These are phyloP conservation scores for Anagyrus pseudococci DNA, from an alignment of 2,888 invertebrate species.

Conservation along the genomic window DNA sequence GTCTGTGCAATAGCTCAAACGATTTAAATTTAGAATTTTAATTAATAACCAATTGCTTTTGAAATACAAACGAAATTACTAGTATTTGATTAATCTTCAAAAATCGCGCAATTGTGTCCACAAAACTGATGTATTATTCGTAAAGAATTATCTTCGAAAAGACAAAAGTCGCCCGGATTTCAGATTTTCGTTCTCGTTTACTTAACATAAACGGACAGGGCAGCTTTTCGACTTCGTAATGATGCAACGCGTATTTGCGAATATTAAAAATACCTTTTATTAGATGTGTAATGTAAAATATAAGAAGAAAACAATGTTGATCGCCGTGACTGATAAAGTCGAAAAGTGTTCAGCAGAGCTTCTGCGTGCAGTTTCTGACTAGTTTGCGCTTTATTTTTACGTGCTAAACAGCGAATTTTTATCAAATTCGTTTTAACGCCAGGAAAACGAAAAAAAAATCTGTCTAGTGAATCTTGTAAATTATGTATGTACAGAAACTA, in stretches of 20 bases:
- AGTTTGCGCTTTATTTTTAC: slow-evolving; percentile 16
- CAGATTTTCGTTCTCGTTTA: neutral
- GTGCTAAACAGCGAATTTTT: slow-evolving; percentile 11
- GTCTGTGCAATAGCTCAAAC: no score
- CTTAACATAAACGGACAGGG: neutral
- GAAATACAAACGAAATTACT: no score
- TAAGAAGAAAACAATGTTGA: slow-evolving; percentile 3
- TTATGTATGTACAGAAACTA: slow-evolving; percentile 16
- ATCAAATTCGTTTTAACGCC: neutral
- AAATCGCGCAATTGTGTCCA: no score
- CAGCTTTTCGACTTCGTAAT: slow-evolving; percentile 17
- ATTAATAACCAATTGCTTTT: no score
- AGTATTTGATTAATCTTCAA: no score
- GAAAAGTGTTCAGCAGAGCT: slow-evolving; percentile 13
- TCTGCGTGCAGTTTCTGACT: slow-evolving; percentile 22
- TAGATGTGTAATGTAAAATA: slow-evolving; percentile 2
- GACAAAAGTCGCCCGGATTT: neutral
- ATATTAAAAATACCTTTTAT: neutral
- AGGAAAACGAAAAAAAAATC: neutral
- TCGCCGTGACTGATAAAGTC: slow-evolving; percentile 19
- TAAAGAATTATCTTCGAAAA: no score
- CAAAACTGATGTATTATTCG: no score
- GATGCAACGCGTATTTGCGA: slow-evolving; percentile 7
- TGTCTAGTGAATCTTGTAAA: slow-evolving; percentile 29
- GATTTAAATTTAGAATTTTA: no score